Evolutionary conservation across 2,888 invertebrate species (phyloP), one percentile per base, ranked within the genome.

Genomic region (Eudasyphora cyanicolor): DNA sequence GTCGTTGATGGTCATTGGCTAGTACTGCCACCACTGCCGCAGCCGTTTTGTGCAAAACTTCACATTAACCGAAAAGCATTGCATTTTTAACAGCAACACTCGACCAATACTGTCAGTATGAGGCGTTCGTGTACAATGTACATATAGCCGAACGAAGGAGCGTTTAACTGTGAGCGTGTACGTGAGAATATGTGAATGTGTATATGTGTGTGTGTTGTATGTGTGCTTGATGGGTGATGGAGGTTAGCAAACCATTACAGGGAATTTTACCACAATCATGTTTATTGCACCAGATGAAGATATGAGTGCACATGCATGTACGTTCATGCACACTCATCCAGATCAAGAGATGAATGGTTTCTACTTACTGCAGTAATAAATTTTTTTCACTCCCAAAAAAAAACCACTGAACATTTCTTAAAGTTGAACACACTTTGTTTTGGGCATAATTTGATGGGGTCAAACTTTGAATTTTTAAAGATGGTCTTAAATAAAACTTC

Each of bases 361-460:
- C 67, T 57, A 77, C 81, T 77, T 74, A 74, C 76, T 74, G 76
- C 76, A 74, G 81, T 74, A 82, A 77, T 82, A 77, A 82, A 74
- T 77, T 74, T 67, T 73, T 67, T 67, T 67, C 67, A 42, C 67
- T 67, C 21, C 42, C 42, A 42, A 38, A 67, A 38, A 38, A 62
- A 54, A 51, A 2, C n/a, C 17, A 51, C 51, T 2, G 12, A n/a
- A 3, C 21, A 17, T 19, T 29, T 29, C 32, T 27, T 76, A 29
- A 74, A 74, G 42, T 57, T 45, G 12, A 76, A 57, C 54, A 75
- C 45, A 32, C 24, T 35, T n/a, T n/a, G n/a, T n/a, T n/a, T n/a
- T 71, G 35, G 24, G 38, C 2, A 42, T 60, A 0, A 5, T 38
- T n/a, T n/a, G 8, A 4, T n/a, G n/a, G 0, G 0, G n/a, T 14